Evolutionary conservation across 1,140 invertebrate species (phyloP).

Genomic region (Bathynomus jamesi): DNA sequence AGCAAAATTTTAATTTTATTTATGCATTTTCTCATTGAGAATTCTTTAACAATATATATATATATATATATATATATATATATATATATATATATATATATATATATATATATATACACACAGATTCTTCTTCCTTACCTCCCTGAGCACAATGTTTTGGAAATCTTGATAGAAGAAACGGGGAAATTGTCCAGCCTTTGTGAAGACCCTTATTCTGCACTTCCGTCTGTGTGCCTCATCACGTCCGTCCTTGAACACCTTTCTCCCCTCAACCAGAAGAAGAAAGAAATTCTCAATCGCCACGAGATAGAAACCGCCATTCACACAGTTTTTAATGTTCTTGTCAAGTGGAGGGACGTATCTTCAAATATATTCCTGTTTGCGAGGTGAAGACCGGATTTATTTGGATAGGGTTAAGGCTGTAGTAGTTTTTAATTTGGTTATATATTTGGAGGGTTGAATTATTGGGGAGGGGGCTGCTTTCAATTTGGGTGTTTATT

Average conservation of each 20-base stretch:
- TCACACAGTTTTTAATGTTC: conserved; percentile 6
- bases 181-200: conserved; percentile 8
- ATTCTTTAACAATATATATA: no score
- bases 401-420: neutral
- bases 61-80: no score
- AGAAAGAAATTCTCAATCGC: neutral
- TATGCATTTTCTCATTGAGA: no score
- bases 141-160: neutral
- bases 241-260: conserved; percentile 11
- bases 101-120: no score
- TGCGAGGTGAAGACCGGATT: conserved; percentile 13
- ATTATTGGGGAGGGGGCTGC: no score
- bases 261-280: neutral
- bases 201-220: conserved; percentile 19
- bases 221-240: conserved; percentile 4
- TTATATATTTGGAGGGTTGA: no score
- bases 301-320: neutral
- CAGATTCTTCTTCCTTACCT: conserved; percentile 18
- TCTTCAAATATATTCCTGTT: conserved; percentile 22
- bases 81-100: no score
- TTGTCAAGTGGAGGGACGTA: conserved; percentile 20
- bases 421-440: neutral
- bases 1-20: no score
- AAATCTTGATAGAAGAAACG: conserved; percentile 16
- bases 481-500: no score